These are phyloP conservation scores for Acanthurus leucopareius DNA, from an alignment of 2,797 vertebrate species.

Conservation along the genomic window DNA sequence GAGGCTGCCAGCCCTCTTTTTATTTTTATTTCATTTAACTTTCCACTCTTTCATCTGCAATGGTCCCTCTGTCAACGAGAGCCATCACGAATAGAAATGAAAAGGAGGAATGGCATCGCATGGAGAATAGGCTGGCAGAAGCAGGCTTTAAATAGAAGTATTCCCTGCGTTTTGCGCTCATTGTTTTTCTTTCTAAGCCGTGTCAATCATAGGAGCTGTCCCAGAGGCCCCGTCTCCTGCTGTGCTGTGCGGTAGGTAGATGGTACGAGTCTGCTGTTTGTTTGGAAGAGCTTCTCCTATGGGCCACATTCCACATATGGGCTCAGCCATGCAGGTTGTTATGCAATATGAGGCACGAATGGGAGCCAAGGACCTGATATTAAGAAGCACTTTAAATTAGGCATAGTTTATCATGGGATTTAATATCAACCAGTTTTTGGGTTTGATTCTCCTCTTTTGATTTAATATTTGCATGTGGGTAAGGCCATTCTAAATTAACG, in stretches of 20 bases:
- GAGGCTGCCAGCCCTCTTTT: slow-evolving; percentile 8
- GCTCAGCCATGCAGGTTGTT: slow-evolving; percentile 32
- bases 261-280: slow-evolving; percentile 42
- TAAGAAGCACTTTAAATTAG: slow-evolving; percentile 19
- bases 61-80: slow-evolving; percentile 55
- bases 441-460: slow-evolving; percentile 8
- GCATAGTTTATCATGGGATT: not conserved
- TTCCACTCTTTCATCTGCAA: slow-evolving; percentile 33
- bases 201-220: slow-evolving; percentile 61
- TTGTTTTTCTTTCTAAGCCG: slow-evolving; percentile 56
- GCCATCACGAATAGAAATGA: slow-evolving; percentile 63
- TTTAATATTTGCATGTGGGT: not conserved
- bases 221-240: slow-evolving; percentile 54
- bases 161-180: slow-evolving; percentile 50
- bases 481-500: not conserved
- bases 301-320: slow-evolving; percentile 56
- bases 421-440: not conserved
- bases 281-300: slow-evolving; percentile 47
- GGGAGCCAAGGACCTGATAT: not conserved
- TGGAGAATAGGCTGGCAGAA: slow-evolving; percentile 41
- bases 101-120: slow-evolving; percentile 29
- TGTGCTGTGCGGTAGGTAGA: slow-evolving; percentile 62
- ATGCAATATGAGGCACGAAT: slow-evolving; percentile 37
- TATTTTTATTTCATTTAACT: slow-evolving; percentile 43
- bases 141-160: slow-evolving; percentile 63